Evolutionary conservation across 2,797 vertebrate genomes (phyloP).

Genomic region (Lophius americanus): DNA sequence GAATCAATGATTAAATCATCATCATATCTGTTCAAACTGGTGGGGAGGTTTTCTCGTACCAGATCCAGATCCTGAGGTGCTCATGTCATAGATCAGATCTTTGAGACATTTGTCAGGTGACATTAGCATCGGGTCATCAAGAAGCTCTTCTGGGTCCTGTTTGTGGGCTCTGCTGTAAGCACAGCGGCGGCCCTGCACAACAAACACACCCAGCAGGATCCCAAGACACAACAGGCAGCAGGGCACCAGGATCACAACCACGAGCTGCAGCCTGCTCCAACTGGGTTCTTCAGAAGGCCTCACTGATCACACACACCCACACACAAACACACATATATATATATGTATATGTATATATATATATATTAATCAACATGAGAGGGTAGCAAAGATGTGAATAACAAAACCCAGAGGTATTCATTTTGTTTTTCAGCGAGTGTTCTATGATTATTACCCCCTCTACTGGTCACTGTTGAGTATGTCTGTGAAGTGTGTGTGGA

Average conservation of each 20-base stretch:
- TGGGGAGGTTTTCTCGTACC: constrained; percentile 77
- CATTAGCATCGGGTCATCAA: constrained; percentile 86
- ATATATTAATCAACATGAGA: background rate
- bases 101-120: constrained; percentile 88
- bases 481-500: background rate
- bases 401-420: background rate
- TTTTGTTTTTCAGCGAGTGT: background rate
- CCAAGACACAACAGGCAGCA: constrained; percentile 83
- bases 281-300: constrained; percentile 65
- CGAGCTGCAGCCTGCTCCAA: constrained; percentile 81
- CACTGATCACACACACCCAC: constrained; percentile 55
- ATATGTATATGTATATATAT: no score
- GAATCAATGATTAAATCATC: background rate
- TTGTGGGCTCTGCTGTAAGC: constrained; percentile 73
- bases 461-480: constrained; percentile 47
- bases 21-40: background rate
- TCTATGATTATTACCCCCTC: constrained; percentile 58
- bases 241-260: constrained; percentile 82
- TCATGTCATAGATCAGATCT: constrained; percentile 94
- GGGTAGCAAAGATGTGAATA: background rate
- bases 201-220: constrained; percentile 77
- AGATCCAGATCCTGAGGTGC: constrained; percentile 95
- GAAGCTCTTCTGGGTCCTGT: constrained; percentile 87
- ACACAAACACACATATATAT: background rate
- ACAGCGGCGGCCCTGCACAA: constrained; percentile 79